These are phyloP conservation scores for Corydoras sp. DNA, from an alignment of 2,113 vertebrate species.

Conservation along the genomic window DNA sequence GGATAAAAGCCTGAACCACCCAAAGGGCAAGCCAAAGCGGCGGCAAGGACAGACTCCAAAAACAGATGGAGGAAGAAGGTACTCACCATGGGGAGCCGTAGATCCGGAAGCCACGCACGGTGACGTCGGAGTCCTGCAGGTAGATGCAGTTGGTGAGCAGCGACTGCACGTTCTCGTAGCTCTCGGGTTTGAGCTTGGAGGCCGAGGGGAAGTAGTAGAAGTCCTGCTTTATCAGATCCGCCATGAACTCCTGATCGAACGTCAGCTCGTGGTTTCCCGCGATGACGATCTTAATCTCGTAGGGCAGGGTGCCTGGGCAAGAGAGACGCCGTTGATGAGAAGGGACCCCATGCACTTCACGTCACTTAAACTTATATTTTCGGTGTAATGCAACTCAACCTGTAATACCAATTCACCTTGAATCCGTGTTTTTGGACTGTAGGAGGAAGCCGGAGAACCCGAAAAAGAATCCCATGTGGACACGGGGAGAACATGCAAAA, in stretches of 20 bases:
- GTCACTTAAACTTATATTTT: no score
- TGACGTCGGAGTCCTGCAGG: constrained; percentile 94
- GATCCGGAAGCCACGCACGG: constrained; percentile 86
- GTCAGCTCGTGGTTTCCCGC: constrained; percentile 96
- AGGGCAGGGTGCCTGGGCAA: constrained; percentile 82
- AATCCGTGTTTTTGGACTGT: no score
- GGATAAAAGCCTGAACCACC: no score
- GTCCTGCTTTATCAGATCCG: constrained; percentile 96
- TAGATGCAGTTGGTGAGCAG: constrained; percentile 97
- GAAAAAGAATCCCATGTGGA: no score
- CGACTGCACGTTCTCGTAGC: constrained; percentile 92
- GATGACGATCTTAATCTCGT: constrained; percentile 94
- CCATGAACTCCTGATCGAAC: constrained; percentile 98
- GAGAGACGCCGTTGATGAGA: neutral
- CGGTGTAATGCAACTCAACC: no score
- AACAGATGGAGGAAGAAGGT: neutral
- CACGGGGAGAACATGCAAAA: no score
- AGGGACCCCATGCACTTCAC: no score
- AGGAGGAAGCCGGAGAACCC: no score
- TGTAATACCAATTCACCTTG: no score
- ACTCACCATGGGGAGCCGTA: constrained; percentile 95
- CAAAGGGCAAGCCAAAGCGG: no score
- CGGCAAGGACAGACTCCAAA: no score
- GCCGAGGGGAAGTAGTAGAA: constrained; percentile 97
- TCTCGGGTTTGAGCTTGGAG: constrained; percentile 94